These are phyloP conservation scores for Sebastes goodei DNA, from an alignment of 2,797 vertebrate species.

Conservation along the genomic window DNA sequence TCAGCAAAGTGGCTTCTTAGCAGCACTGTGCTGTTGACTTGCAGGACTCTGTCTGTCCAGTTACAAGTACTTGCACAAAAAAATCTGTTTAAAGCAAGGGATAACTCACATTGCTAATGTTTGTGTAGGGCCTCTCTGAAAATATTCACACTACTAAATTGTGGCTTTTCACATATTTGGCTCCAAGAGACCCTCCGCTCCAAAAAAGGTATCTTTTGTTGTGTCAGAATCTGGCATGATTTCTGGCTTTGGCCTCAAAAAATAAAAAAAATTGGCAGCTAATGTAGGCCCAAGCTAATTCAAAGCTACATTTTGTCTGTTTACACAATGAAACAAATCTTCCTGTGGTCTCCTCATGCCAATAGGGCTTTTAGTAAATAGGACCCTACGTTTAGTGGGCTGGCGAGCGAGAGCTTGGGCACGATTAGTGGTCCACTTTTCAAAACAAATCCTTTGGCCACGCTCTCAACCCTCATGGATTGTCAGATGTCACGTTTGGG, in stretches of 20 bases:
- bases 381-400: constrained; percentile 45
- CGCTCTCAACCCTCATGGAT: constrained; percentile 14
- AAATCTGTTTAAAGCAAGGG: not conserved
- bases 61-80: constrained; percentile 4
- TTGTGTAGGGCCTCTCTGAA: constrained; percentile 38
- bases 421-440: constrained; percentile 41
- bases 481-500: constrained; percentile 59
- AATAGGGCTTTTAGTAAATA: constrained; percentile 55
- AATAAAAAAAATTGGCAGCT: constrained; percentile 45
- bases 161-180: constrained; percentile 63
- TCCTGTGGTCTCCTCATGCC: constrained; percentile 61
- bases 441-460: constrained; percentile 51
- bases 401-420: constrained; percentile 40
- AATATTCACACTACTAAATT: constrained; percentile 40
- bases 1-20: constrained; percentile 20
- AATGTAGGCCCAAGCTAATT: constrained; percentile 36
- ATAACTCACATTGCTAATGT: constrained; percentile 27
- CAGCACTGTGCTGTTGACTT: not conserved
- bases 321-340: constrained; percentile 64
- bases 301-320: constrained; percentile 68
- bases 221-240: constrained; percentile 55
- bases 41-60: not conserved
- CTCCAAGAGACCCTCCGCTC: constrained; percentile 35
- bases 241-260: constrained; percentile 36
- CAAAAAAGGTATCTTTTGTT: constrained; percentile 53